phyloP scores from a whole-genome alignment of 2,113 vertebrate genomes.

The Tyto alba region DNA sequence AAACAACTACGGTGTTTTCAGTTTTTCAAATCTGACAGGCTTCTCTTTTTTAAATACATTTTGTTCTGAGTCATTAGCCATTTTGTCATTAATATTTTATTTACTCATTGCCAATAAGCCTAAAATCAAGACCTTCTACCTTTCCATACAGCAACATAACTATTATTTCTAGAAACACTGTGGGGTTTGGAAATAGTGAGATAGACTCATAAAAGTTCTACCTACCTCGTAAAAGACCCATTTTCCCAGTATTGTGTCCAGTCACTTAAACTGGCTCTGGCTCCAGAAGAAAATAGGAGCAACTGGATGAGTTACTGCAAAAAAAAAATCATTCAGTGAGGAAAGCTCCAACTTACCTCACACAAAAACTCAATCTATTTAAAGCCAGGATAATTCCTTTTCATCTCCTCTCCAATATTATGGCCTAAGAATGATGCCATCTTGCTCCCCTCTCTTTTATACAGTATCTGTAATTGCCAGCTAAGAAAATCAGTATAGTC shows the following conservation, averaged over 20 bases:
- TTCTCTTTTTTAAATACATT: background rate
- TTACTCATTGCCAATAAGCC: background rate
- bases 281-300: background rate
- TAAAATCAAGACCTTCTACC: background rate
- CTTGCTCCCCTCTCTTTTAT: background rate
- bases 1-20: background rate
- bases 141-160: background rate
- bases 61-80: background rate
- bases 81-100: background rate
- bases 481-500: background rate
- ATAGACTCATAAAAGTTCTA: rapidly evolving
- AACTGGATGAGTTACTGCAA: background rate
- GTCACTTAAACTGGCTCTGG: background rate
- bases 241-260: background rate
- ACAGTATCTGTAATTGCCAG: background rate
- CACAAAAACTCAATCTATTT: background rate
- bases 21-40: background rate
- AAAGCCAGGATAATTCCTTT: background rate
- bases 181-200: background rate
- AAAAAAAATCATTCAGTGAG: background rate
- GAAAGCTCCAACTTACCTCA: background rate
- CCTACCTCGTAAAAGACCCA: background rate
- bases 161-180: background rate
- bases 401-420: background rate
- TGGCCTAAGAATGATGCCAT: background rate